phyloP scores from a whole-genome alignment of 2,797 vertebrate genomes.

The Valencia hispanica region DNA sequence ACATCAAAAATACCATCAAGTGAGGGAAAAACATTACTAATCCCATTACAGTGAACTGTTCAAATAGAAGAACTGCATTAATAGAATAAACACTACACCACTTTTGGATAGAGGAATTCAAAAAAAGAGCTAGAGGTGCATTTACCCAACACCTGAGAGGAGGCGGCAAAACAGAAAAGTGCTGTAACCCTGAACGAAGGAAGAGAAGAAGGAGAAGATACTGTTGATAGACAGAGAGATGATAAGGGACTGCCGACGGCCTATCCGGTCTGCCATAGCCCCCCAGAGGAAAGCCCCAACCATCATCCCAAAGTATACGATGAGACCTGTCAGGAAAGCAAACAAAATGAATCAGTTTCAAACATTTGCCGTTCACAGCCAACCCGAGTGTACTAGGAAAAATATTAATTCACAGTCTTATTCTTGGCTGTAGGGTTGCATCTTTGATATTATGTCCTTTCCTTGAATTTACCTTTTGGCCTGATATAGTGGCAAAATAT shows the following conservation, averaged over 20 bases:
- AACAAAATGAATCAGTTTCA: background rate
- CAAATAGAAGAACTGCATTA: background rate
- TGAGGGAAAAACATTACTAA: background rate
- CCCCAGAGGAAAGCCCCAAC: conserved; percentile 98
- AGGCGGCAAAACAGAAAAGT: conserved; percentile 97
- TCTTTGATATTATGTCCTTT: background rate
- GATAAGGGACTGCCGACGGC: conserved; percentile 94
- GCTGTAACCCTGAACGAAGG: conserved; percentile 97
- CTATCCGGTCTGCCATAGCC: conserved; percentile 92
- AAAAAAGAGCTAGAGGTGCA: conserved; percentile 5
- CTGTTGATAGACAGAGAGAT: conserved; percentile 98
- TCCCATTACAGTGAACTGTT: background rate
- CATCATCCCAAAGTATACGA: conserved; percentile 99
- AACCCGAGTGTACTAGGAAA: background rate
- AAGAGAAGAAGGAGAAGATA: conserved; percentile 98
- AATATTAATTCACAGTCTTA: background rate
- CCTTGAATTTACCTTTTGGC: background rate
- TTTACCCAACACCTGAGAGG: conserved; percentile 95
- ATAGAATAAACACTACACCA: background rate
- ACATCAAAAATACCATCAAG: background rate
- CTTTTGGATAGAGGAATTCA: background rate
- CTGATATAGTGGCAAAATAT: background rate
- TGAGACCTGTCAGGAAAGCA: conserved; percentile 84
- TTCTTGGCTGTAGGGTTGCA: background rate
- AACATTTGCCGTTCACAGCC: background rate